Percentiles rank a stretch among this genome's conserved stretches.
Conservation (phyloP, 2,113 vertebrate species). For the Atherinomorus stipes region DNA sequence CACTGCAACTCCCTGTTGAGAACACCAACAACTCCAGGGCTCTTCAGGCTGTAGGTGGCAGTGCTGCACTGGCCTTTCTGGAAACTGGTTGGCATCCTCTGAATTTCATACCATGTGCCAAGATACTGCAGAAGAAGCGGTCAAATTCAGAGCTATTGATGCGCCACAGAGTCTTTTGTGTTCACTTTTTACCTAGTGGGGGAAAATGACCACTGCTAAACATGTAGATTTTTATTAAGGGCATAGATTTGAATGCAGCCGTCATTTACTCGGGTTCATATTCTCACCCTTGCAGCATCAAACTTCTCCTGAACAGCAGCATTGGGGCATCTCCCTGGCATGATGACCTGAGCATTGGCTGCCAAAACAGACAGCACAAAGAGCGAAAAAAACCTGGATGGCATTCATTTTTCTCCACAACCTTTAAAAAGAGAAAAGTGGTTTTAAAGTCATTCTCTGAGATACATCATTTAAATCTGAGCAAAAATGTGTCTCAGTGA, state of each 20-base stretch:
- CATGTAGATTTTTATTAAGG: not conserved
- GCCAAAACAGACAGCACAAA: constrained; percentile 70
- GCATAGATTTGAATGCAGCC: not conserved
- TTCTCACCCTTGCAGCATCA: constrained; percentile 69
- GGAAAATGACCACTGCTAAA: not conserved
- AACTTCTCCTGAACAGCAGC: constrained; percentile 72
- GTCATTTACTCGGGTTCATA: not conserved
- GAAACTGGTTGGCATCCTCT: constrained; percentile 83
- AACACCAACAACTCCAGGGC: constrained; percentile 85
- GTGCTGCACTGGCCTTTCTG: constrained; percentile 87
- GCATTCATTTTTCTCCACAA: constrained; percentile 62
- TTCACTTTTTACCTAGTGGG: not conserved
- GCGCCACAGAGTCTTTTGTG: too few relatives aligned
- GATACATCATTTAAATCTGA: not conserved
- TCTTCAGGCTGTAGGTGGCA: constrained; percentile 85
- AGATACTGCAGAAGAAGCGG: constrained; percentile 80
- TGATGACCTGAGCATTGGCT: constrained; percentile 69
- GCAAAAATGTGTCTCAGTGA: not conserved
- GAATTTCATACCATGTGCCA: constrained; percentile 89
- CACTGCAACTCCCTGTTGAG: constrained; percentile 84
- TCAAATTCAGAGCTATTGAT: not conserved
- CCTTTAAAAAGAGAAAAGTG: constrained; percentile 24
- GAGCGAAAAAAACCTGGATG: constrained; percentile 69
- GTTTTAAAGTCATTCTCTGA: not conserved
- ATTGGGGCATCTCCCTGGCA: constrained; percentile 68